A percentile compares a stretch with the other conserved stretches of the same genome.
Conservation (phyloP, 2,113 vertebrate genomes). For the Diphyllodes magnificus region DNA sequence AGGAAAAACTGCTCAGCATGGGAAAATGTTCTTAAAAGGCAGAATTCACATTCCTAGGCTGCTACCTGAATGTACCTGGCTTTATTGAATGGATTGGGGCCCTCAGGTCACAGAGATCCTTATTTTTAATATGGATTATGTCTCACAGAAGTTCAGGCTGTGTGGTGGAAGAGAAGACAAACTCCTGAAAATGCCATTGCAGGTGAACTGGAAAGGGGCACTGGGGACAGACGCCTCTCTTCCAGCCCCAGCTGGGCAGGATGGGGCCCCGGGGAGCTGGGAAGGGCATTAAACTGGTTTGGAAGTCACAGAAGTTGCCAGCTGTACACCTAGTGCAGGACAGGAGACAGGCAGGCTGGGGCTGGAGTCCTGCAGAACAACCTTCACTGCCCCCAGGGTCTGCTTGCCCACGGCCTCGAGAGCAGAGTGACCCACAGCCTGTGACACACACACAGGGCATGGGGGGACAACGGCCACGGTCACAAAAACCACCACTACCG, state of each 20-base stretch:
- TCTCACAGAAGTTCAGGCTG: not conserved
- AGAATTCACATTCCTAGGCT: not conserved
- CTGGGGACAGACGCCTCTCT: not conserved
- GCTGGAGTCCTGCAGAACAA: not conserved
- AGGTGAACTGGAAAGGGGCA: not conserved
- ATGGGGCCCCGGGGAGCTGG: not conserved
- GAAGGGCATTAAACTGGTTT: not conserved
- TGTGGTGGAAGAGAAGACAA: not conserved
- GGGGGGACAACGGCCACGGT: rapidly evolving
- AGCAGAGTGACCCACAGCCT: rapidly evolving
- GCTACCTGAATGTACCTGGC: not conserved
- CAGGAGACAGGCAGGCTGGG: rapidly evolving
- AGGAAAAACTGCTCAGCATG: not conserved
- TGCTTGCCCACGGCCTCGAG: not conserved
- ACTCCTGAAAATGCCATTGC: not conserved
- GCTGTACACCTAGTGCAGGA: not conserved
- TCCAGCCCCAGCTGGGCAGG: not conserved
- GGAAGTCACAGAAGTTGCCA: not conserved
- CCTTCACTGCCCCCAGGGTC: rapidly evolving
- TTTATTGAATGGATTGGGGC: not conserved
- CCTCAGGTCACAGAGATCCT: not conserved
- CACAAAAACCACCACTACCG: not conserved
- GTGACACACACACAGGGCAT: not conserved
- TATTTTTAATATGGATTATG: not conserved
- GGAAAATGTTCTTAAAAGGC: not conserved